Conservation (phyloP, 2,113 vertebrate genomes). For the Bufo bufo region DNA sequence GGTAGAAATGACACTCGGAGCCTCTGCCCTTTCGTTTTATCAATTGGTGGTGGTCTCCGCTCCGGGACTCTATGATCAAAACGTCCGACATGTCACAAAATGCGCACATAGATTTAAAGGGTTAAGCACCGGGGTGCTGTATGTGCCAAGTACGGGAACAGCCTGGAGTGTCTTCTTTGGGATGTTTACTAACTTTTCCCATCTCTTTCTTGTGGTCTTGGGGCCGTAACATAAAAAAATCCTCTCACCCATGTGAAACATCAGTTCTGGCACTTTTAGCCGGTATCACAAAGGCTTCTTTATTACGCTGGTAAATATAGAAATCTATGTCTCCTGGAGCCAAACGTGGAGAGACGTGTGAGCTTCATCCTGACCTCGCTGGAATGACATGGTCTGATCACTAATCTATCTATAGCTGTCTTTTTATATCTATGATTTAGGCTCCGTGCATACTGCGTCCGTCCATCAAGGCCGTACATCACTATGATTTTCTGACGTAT, state of each 20-base stretch:
- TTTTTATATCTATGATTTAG: too few species aligned
- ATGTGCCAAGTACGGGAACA: neutral
- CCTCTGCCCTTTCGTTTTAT: too few species aligned
- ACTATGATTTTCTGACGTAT: too few species aligned
- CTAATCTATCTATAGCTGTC: too few species aligned
- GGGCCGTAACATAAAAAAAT: neutral
- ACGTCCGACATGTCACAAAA: too few species aligned
- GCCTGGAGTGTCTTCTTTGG: neutral
- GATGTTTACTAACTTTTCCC: neutral
- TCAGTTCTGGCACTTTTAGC: constrained; percentile 40
- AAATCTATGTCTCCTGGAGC: constrained; percentile 13
- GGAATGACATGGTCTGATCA: neutral
- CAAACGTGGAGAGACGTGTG: constrained; percentile 22
- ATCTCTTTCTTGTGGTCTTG: constrained; percentile 38
- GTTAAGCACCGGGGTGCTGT: neutral
- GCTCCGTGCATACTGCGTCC: too few species aligned
- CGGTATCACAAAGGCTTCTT: constrained; percentile 11
- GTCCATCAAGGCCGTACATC: too few species aligned
- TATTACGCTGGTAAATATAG: constrained; percentile 6
- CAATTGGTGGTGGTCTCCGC: too few species aligned
- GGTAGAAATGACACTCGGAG: too few species aligned
- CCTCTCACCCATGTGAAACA: constrained; percentile 43
- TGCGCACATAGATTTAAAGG: neutral
- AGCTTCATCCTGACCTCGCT: neutral
- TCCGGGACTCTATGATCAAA: too few species aligned